phyloP scores from a whole-genome alignment of 2,888 invertebrate genomes.

The Theristus sp. region DNA sequence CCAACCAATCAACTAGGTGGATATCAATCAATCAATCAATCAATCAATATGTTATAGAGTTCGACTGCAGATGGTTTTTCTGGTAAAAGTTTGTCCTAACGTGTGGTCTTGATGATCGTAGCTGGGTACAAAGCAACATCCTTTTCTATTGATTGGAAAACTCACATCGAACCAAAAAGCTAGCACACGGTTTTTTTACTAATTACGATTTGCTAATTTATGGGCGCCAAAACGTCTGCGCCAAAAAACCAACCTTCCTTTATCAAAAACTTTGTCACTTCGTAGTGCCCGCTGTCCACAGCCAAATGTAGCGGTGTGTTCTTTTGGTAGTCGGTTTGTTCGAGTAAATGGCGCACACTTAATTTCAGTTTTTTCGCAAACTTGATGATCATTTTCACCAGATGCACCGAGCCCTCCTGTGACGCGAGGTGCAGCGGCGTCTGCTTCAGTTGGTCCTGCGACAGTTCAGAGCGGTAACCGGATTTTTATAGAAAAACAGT shows the following conservation, averaged over 20 bases:
- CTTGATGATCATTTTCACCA: conserved; percentile 11
- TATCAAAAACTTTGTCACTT: conserved; percentile 52
- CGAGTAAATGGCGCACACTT: not conserved
- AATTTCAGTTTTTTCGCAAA: not conserved
- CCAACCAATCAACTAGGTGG: too few relatives aligned
- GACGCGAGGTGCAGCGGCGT: conserved; percentile 69
- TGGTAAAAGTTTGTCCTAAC: too few relatives aligned
- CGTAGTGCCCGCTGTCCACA: conserved; percentile 63
- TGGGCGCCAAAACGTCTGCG: not conserved
- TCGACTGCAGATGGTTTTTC: too few relatives aligned
- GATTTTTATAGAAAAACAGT: too few relatives aligned
- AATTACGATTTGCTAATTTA: too few relatives aligned
- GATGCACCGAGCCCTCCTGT: conserved; percentile 44
- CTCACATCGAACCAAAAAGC: too few relatives aligned
- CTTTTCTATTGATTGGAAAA: too few relatives aligned
- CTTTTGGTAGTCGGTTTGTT: conserved; percentile 41
- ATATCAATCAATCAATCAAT: too few relatives aligned
- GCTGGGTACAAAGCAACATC: too few relatives aligned
- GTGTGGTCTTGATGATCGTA: too few relatives aligned
- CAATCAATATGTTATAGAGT: too few relatives aligned
- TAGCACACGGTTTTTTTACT: too few relatives aligned
- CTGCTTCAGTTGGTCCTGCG: conserved; percentile 35
- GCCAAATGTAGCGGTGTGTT: conserved; percentile 68
- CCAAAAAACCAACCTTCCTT: conserved; percentile 40
- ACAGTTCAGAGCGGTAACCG: not conserved